Conservation (phyloP, 2,113 vertebrate genomes). For the Cyprinodon variegatus region DNA sequence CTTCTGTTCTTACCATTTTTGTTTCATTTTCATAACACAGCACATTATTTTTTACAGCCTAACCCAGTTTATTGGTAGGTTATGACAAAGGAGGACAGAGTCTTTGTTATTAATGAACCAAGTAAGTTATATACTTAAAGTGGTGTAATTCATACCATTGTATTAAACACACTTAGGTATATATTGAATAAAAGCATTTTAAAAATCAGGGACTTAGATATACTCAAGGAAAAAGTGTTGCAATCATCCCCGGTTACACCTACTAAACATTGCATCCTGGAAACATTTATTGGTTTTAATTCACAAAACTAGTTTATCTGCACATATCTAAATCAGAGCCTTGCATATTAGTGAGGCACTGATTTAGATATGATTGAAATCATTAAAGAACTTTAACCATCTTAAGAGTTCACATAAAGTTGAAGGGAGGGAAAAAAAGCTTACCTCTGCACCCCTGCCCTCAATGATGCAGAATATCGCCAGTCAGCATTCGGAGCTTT, state of each 20-base stretch:
- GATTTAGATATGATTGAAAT: background rate
- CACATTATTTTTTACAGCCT: no score
- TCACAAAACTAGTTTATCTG: background rate
- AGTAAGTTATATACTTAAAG: no score
- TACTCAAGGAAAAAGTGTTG: no score
- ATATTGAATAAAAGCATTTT: no score
- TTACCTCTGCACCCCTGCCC: constrained; percentile 96
- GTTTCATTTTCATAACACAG: no score
- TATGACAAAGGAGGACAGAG: no score
- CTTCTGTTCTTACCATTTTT: no score
- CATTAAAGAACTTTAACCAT: background rate
- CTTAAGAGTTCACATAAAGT: constrained; percentile 33
- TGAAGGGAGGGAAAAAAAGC: constrained; percentile 70
- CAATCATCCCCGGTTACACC: background rate
- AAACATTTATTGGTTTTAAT: background rate
- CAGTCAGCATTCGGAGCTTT: constrained; percentile 97
- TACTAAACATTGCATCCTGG: background rate
- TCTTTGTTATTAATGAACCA: no score
- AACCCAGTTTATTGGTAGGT: no score
- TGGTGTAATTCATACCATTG: no score
- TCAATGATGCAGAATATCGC: constrained; percentile 97
- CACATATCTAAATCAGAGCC: background rate
- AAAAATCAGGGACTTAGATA: no score
- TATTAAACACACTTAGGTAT: no score
- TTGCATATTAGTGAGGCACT: background rate